A percentile compares a stretch with the other conserved stretches of the same genome.
Evolutionary conservation across 2,888 invertebrate genomes (phyloP).

Genomic region (Drosophila atroscutellata): DNA sequence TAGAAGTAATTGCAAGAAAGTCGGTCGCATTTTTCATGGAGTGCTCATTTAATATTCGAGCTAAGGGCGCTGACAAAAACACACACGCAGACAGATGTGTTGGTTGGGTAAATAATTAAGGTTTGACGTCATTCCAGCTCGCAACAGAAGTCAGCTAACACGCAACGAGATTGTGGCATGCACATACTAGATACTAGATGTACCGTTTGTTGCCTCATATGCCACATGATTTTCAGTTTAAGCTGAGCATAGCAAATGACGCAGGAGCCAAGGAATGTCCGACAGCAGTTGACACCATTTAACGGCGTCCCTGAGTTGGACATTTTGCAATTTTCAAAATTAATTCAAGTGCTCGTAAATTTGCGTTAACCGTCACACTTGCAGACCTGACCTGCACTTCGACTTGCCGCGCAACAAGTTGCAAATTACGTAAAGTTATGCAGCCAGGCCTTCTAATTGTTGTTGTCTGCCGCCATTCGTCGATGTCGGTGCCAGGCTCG

Average conservation of each 20-base stretch:
- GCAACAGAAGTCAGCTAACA: constrained; percentile 19
- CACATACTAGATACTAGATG: neutral
- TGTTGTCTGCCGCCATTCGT: constrained; percentile 39
- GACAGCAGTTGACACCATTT: constrained; percentile 8
- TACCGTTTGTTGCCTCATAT: neutral
- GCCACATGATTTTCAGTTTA: constrained; percentile 2
- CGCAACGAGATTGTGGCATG: constrained; percentile 35
- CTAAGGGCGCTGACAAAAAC: constrained; percentile 8
- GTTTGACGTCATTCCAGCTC: constrained; percentile 63
- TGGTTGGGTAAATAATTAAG: constrained; percentile 54
- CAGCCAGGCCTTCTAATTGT: constrained; percentile 46
- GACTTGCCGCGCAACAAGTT: constrained; percentile 55
- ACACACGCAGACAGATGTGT: constrained; percentile 14
- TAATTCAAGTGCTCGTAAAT: constrained; percentile 48
- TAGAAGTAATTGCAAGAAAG: constrained; percentile 14
- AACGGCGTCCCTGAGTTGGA: constrained; percentile 5
- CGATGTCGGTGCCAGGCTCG: constrained; percentile 17
- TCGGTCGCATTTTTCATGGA: constrained; percentile 1
- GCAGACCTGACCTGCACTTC: constrained; percentile 26
- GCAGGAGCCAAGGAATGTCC: constrained; percentile 8
- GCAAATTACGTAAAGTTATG: constrained; percentile 55
- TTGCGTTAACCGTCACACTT: constrained; percentile 18
- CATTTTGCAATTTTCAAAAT: constrained; percentile 52
- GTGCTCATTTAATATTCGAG: constrained; percentile 25
- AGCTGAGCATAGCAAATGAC: constrained; percentile 13